Evolutionary conservation across 1,140 invertebrate genomes (phyloP).

Genomic region (Bombus sylvicola): DNA sequence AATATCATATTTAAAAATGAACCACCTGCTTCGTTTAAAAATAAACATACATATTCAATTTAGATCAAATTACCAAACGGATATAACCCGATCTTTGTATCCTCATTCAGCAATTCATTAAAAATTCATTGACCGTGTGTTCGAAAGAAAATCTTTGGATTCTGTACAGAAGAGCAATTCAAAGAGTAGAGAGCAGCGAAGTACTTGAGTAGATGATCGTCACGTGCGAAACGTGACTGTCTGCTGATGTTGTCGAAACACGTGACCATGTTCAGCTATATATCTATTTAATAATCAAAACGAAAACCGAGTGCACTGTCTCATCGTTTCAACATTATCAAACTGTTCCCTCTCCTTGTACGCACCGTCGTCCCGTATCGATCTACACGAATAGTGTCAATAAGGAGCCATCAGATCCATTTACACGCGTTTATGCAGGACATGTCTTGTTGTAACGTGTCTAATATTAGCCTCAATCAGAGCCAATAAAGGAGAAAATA

Average conservation of each 20-base stretch:
- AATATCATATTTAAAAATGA: no score
- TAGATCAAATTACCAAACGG: no score
- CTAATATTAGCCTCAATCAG: conserved; percentile 72
- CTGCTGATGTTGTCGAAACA: not conserved
- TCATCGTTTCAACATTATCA: not conserved
- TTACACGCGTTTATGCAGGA: conserved; percentile 43
- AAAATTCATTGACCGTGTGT: not conserved
- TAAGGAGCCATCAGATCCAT: conserved; percentile 54
- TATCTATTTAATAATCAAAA: conserved; percentile 22
- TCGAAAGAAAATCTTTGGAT: not conserved
- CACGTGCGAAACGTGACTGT: conserved; percentile 30
- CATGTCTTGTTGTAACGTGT: conserved; percentile 31
- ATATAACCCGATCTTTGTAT: no score
- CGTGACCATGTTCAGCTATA: not conserved
- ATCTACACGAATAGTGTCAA: conserved; percentile 50
- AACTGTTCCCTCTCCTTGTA: not conserved
- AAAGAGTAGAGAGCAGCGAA: not conserved
- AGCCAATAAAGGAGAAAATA: conserved; percentile 67
- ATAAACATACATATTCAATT: no score
- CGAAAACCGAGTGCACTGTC: conserved; percentile 1
- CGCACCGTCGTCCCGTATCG: conserved; percentile 14
- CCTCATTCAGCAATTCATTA: no score
- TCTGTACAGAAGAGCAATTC: not conserved
- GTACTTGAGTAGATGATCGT: not conserved
- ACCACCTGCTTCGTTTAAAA: no score